Conservation (phyloP, 2,113 vertebrate genomes). For the Clinocottus analis region DNA sequence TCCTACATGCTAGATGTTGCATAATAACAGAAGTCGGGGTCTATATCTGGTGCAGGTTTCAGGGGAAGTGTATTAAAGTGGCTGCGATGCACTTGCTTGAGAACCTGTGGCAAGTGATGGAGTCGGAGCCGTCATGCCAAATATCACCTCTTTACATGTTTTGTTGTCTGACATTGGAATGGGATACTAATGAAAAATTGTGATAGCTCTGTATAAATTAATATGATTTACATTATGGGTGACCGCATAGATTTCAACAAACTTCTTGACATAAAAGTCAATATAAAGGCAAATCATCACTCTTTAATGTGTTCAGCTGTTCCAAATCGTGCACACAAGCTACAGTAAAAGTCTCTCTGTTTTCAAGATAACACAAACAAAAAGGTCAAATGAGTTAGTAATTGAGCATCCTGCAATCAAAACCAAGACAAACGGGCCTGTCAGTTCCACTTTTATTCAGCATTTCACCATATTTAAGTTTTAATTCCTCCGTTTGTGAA, state of each 20-base stretch:
- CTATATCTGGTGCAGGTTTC: background rate
- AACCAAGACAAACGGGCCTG: conserved; percentile 67
- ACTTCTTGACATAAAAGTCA: conserved; percentile 2
- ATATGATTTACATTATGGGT: background rate
- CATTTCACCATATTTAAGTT: conserved; percentile 62
- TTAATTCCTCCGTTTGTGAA: conserved; percentile 61
- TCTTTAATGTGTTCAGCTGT: background rate
- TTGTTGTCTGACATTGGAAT: background rate
- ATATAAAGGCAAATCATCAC: background rate
- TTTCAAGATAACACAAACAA: conserved; percentile 34
- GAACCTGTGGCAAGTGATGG: too few species aligned
- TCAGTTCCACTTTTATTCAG: conserved; percentile 43
- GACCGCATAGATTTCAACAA: background rate
- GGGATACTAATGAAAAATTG: background rate
- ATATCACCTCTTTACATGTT: background rate
- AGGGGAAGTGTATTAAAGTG: background rate
- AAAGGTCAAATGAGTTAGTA: conserved; percentile 70
- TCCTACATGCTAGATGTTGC: background rate
- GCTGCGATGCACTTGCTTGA: background rate
- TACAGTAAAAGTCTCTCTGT: conserved; percentile 19
- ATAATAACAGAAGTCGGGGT: background rate
- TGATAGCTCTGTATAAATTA: background rate
- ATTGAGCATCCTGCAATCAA: conserved; percentile 70
- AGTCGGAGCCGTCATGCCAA: background rate
- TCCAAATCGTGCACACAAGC: conserved; percentile 22